Base-by-base conservation (phyloP, 2,113 vertebrate species). In the Etia nguti region DNA sequence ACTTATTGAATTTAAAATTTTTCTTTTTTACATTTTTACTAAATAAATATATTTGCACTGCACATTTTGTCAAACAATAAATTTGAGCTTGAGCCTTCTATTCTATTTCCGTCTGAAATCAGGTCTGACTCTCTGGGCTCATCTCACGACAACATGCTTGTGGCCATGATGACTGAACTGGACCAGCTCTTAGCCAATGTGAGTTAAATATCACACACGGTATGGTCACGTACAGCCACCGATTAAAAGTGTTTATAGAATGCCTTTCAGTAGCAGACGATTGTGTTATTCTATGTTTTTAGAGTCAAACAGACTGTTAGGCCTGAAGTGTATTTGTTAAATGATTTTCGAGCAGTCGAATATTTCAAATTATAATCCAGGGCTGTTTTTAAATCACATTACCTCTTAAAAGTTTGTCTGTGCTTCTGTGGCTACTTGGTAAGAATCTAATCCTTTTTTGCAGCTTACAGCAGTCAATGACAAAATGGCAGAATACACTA, bases 161-260 rank as follows among this genome's bases (percentile, higher is more conserved):
- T 98, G 81, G 97, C 98, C 46, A 98, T 98, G 98, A 98, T 97
- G 2, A 97, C 98, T 87, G 98, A 99, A 92, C 97, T 99, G 86
- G 98, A 99, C 85, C 98, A 99, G 16, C 97, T 99, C 8, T 95
- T 99, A 95, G 96, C 97, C 54, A 98, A 96, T 96, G 98, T 99
- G 95, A 96, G 93, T 90, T 0, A 22, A 31, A 52, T 54, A 4
- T 84, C 15, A 9, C 20, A 65, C 24, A 55, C 2, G 6, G 12
- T 29, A 15, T 65, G 24, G 3, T 56, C 3, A 1, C 52, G 54
- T 6, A 16, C 16, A 41, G 10, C 9, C 12, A 5, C 13, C 36
- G 7, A 6, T 4, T 62, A 5, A 5, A 83, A 54, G 34, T 31
- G 4, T 2, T 62, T 24, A 38, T 43, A 84, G 3, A 18, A 3